phyloP scores from a whole-genome alignment of 2,113 vertebrate genomes.

The Athene noctua region DNA sequence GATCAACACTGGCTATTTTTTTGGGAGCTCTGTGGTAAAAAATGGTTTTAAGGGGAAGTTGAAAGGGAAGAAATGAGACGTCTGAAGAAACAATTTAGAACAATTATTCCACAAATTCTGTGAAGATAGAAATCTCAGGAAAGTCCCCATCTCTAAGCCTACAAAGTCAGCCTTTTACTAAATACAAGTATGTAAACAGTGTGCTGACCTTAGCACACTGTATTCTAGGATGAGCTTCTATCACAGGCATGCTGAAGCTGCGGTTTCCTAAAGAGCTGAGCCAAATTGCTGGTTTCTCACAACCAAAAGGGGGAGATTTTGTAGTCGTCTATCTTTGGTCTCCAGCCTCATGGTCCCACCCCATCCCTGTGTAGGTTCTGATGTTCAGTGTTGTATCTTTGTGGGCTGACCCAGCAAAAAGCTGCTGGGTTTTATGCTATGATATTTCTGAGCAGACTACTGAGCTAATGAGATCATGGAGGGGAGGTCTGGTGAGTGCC shows the following conservation, averaged over 20 bases:
- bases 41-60: neutral
- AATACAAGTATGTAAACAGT: neutral
- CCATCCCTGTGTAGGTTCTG: neutral
- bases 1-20: neutral
- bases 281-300: neutral
- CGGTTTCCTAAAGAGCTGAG: slow-evolving; percentile 40
- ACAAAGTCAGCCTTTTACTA: neutral
- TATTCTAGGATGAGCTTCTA: neutral
- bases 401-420: neutral
- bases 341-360: neutral
- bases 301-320: neutral
- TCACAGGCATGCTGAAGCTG: neutral
- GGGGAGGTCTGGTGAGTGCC: neutral
- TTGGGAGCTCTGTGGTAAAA: neutral
- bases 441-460: neutral
- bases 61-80: neutral
- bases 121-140: neutral
- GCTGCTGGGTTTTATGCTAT: neutral
- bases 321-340: neutral
- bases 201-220: neutral
- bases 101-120: neutral
- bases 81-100: neutral
- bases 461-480: neutral
- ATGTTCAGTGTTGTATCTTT: neutral
- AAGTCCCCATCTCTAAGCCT: neutral